Conservation (phyloP, 2,888 invertebrate genomes). For the Priocnemis perturbator region DNA sequence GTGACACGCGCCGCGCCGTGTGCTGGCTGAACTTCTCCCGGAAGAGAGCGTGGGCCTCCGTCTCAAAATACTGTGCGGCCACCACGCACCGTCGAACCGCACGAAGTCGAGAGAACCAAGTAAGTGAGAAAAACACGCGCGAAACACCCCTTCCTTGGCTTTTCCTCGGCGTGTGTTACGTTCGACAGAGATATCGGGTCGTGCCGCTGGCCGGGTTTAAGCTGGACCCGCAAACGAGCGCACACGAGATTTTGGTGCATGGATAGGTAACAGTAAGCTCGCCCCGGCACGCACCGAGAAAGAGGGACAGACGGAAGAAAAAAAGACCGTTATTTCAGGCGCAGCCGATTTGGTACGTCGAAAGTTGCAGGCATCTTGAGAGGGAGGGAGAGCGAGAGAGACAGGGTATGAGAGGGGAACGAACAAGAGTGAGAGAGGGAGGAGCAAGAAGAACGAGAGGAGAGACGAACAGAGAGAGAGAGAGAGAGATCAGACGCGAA, state of each 20-base stretch:
- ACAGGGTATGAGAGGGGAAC: conserved; percentile 28
- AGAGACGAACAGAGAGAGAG: background rate
- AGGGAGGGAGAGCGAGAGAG: conserved; percentile 37
- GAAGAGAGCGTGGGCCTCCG: conserved; percentile 66
- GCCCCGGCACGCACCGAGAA: conserved; percentile 4
- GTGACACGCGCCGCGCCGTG: conserved; percentile 60
- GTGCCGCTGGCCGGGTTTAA: background rate
- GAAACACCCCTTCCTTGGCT: conserved; percentile 4
- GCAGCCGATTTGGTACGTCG: conserved; percentile 36
- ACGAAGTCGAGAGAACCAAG: conserved; percentile 62
- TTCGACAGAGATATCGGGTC: no score
- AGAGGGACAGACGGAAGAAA: conserved; percentile 15
- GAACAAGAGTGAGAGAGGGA: no score
- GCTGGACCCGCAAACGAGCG: no score
- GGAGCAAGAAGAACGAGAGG: conserved; percentile 5
- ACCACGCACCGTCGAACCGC: conserved; percentile 37
- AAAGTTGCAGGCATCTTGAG: conserved; percentile 23
- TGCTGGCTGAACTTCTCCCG: conserved; percentile 62
- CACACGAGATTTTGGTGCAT: conserved; percentile 1
- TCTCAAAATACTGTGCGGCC: conserved; percentile 65
- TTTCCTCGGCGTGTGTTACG: background rate
- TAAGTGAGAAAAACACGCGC: conserved; percentile 62
- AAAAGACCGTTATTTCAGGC: conserved; percentile 43
- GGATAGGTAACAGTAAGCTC: background rate
- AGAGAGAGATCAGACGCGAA: background rate